A percentile compares a stretch with the other conserved stretches of the same genome.
These are phyloP conservation scores for Pleuronectes platessa DNA, from an alignment of 2,113 vertebrate genomes.

Conservation along the genomic window DNA sequence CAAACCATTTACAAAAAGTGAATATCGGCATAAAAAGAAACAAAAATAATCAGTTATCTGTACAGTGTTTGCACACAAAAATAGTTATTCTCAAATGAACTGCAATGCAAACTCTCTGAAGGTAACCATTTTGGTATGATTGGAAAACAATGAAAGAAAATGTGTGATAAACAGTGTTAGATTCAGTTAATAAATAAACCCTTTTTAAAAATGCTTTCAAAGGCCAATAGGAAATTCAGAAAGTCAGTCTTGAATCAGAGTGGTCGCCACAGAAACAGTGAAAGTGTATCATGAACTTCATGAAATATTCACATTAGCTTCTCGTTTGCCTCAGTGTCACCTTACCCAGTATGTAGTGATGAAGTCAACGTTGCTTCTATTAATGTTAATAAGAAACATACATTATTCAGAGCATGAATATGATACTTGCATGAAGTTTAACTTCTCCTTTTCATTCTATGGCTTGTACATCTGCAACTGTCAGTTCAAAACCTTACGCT, in stretches of 20 bases:
- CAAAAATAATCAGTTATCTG: constrained; percentile 56
- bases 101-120: constrained; percentile 60
- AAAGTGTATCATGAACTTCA: background rate
- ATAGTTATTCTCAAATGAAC: constrained; percentile 66
- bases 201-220: constrained; percentile 33
- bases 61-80: constrained; percentile 67
- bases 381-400: background rate
- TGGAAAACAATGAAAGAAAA: constrained; percentile 23
- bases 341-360: constrained; percentile 1
- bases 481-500: no score
- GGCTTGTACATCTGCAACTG: no score
- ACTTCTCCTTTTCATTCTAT: no score
- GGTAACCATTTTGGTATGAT: constrained; percentile 61
- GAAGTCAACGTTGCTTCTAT: background rate
- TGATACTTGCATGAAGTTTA: background rate
- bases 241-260: background rate
- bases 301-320: background rate
- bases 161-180: constrained; percentile 23
- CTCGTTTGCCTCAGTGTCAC: constrained; percentile 2
- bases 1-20: constrained; percentile 67
- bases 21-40: constrained; percentile 54
- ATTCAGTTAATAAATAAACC: constrained; percentile 56
- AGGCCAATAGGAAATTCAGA: constrained; percentile 30
- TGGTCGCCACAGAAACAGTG: background rate
- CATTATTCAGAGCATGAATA: background rate